A percentile compares a stretch with the other conserved stretches of the same genome.
phyloP scores from a whole-genome alignment of 2,113 vertebrate genomes.

The Hemiscyllium ocellatum region DNA sequence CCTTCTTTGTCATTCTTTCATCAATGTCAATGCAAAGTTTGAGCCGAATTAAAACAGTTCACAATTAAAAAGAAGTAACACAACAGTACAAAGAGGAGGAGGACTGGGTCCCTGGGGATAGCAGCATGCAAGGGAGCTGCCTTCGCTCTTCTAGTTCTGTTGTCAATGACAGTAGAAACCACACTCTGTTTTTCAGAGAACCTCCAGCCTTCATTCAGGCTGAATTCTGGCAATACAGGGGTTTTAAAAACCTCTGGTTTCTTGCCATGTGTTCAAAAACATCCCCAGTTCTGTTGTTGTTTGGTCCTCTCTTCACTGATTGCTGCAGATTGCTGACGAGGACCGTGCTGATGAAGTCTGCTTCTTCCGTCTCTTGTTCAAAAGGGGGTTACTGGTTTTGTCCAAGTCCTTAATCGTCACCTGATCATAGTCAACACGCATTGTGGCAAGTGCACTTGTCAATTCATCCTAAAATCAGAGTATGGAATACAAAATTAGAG shows the following conservation, averaged over 20 bases:
- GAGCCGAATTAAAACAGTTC: constrained; percentile 12
- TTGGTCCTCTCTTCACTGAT: constrained; percentile 55
- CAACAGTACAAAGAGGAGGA: not conserved
- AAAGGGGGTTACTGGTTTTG: constrained; percentile 85
- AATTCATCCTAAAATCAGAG: constrained; percentile 79
- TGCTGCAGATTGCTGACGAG: constrained; percentile 67
- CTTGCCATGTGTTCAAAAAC: not conserved
- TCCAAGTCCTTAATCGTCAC: constrained; percentile 96
- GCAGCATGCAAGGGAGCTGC: not conserved
- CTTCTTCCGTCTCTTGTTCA: constrained; percentile 89
- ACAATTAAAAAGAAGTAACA: not conserved
- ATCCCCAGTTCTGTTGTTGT: not conserved
- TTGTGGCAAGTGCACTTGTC: constrained; percentile 94
- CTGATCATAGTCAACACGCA: constrained; percentile 95
- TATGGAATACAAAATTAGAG: not conserved
- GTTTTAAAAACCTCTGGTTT: not conserved
- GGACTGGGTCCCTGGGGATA: not conserved
- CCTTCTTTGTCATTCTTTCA: not conserved
- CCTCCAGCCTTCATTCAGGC: not conserved
- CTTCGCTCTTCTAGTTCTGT: too few species aligned
- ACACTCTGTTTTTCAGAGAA: not conserved
- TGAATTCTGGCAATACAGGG: not conserved
- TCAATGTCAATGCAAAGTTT: not conserved
- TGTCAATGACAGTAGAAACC: not conserved
- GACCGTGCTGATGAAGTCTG: constrained; percentile 51